These are phyloP conservation scores for Pterocles burchelli DNA, from an alignment of 2,113 vertebrate species.

Conservation along the genomic window DNA sequence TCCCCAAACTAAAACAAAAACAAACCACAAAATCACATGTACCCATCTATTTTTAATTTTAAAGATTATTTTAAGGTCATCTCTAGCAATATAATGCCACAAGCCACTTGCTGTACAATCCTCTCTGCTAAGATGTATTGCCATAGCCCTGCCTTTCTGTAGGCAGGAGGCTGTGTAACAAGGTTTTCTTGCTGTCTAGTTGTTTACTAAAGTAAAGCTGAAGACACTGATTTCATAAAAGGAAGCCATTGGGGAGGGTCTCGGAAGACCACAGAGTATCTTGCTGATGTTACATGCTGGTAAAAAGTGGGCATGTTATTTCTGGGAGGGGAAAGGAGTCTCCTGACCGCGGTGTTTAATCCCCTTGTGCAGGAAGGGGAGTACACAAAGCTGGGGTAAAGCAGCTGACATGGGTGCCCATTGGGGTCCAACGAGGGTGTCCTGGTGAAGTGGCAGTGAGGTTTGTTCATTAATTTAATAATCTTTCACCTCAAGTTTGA, in stretches of 20 bases:
- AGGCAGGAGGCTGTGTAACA: not conserved
- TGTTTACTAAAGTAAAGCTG: not conserved
- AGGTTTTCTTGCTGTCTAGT: not conserved
- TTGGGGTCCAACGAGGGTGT: not conserved
- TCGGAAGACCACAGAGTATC: not conserved
- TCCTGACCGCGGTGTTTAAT: not conserved
- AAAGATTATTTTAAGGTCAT: not conserved
- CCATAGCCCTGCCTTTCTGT: not conserved
- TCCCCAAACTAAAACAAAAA: not conserved
- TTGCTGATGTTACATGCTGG: not conserved
- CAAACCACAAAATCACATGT: not conserved
- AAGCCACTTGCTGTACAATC: not conserved
- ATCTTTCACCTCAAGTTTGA: conserved; percentile 29
- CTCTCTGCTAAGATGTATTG: not conserved
- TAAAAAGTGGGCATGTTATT: not conserved
- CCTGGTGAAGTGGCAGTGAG: not conserved
- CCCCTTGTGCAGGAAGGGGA: not conserved
- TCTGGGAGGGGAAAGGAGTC: not conserved
- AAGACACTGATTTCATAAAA: not conserved
- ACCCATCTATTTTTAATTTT: not conserved
- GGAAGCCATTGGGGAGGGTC: not conserved
- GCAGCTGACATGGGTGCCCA: not conserved
- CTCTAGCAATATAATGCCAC: not conserved
- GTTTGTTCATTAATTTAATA: not conserved
- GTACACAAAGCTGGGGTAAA: not conserved